Percentiles rank a stretch among this genome's conserved stretches.
These are phyloP conservation scores for Scopus umbretta DNA, from an alignment of 2,113 vertebrate genomes.

Conservation along the genomic window DNA sequence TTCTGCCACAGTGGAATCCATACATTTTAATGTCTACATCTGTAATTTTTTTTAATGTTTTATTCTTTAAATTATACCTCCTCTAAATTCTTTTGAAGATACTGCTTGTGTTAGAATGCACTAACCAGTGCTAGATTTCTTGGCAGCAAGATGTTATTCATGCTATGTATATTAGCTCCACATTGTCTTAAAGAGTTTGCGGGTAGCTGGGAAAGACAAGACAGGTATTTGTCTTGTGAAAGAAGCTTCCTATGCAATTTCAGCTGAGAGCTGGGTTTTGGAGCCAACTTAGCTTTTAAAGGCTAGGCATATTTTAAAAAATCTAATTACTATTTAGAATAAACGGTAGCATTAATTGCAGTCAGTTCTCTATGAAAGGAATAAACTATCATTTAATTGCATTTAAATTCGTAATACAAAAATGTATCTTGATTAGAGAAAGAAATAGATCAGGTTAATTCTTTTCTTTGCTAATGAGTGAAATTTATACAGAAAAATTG, in stretches of 20 bases:
- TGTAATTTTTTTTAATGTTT: not conserved
- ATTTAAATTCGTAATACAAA: slow-evolving; percentile 58
- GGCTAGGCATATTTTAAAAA: slow-evolving; percentile 37
- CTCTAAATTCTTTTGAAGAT: not conserved
- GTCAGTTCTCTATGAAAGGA: slow-evolving; percentile 44
- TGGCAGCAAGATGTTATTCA: not conserved
- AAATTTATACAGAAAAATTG: slow-evolving; percentile 30
- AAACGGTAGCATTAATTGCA: slow-evolving; percentile 61
- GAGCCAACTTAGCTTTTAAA: slow-evolving; percentile 55
- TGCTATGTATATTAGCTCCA: not conserved
- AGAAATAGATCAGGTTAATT: slow-evolving; percentile 18
- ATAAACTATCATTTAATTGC: slow-evolving; percentile 61
- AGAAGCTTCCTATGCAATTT: not conserved
- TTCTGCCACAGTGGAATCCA: not conserved
- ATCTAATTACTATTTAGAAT: slow-evolving; percentile 58
- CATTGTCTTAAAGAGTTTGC: not conserved
- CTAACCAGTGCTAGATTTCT: not conserved
- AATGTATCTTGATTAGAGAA: slow-evolving; percentile 63
- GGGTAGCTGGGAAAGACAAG: not conserved
- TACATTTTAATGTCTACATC: not conserved
- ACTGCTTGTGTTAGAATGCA: not conserved
- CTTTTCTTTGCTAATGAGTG: slow-evolving; percentile 43
- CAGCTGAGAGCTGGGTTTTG: slow-evolving; percentile 8
- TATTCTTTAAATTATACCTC: not conserved
- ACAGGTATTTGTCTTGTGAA: not conserved